Conservation (phyloP, 2,888 invertebrate genomes). For the Philonicus albiceps region DNA sequence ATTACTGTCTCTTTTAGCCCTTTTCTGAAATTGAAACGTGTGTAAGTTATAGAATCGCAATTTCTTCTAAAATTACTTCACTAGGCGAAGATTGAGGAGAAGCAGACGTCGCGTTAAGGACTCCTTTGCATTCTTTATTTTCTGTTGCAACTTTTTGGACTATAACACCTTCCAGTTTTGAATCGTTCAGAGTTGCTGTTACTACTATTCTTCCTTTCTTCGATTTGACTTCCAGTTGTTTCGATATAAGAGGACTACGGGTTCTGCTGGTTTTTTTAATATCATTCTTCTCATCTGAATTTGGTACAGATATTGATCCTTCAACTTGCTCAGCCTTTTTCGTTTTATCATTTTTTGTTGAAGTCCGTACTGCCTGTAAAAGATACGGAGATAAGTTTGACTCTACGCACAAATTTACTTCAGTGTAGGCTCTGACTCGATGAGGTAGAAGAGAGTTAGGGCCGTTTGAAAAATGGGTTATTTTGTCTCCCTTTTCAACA, state of each 20-base stretch:
- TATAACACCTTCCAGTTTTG: constrained; percentile 60
- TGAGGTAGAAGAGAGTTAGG: no score
- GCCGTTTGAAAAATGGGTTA: no score
- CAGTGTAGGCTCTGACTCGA: no score
- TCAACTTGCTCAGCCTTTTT: background rate
- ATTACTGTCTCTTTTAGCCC: background rate
- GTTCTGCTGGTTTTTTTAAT: background rate
- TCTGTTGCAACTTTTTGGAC: constrained; percentile 55
- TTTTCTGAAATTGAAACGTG: background rate
- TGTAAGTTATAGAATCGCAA: background rate
- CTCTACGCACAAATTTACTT: no score
- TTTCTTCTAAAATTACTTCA: background rate
- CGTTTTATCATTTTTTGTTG: background rate
- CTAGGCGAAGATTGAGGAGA: background rate
- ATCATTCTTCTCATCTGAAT: background rate
- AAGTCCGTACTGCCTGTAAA: background rate
- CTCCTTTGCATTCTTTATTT: background rate
- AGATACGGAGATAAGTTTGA: no score
- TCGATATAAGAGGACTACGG: constrained; percentile 49
- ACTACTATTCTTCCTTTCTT: constrained; percentile 60
- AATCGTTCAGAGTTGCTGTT: constrained; percentile 60
- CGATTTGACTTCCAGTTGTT: constrained; percentile 58
- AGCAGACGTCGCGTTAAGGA: background rate
- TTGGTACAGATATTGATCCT: background rate
- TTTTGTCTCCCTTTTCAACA: no score